These are phyloP conservation scores for Resseliella maxima DNA, from an alignment of 2,888 invertebrate species.

Conservation along the genomic window DNA sequence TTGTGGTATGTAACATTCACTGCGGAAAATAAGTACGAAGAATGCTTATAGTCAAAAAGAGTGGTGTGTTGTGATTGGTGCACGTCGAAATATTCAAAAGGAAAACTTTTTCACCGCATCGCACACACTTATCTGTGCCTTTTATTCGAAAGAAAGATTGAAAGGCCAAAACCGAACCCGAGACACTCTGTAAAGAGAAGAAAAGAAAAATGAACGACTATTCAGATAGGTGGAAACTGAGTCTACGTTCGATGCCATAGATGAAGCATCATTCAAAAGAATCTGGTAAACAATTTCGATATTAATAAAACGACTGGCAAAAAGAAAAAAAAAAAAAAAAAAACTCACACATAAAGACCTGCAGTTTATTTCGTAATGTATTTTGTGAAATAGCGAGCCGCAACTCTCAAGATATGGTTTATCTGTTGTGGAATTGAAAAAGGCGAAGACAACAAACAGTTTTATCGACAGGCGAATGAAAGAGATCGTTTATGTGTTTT, in stretches of 20 bases:
- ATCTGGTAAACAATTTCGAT: slow-evolving; percentile 41
- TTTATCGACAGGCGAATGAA: not conserved
- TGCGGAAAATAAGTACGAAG: no score
- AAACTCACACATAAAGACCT: no score
- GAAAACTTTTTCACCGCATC: slow-evolving; percentile 54
- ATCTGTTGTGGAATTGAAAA: slow-evolving; percentile 31
- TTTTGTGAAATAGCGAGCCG: not conserved
- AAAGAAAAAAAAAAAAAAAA: not conserved
- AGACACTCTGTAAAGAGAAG: not conserved
- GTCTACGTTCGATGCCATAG: not conserved
- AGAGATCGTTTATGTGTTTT: no score
- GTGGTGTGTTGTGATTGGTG: not conserved
- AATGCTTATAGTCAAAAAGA: not conserved
- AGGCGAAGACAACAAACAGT: not conserved
- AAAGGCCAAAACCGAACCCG: not conserved
- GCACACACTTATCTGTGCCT: slow-evolving; percentile 37
- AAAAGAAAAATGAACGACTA: not conserved
- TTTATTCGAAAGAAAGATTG: not conserved
- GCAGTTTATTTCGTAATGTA: slow-evolving; percentile 28
- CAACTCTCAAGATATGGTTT: not conserved
- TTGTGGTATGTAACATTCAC: not conserved
- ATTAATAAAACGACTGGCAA: slow-evolving; percentile 49
- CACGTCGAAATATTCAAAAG: slow-evolving; percentile 21
- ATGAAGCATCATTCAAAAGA: slow-evolving; percentile 46
- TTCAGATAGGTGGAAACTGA: not conserved